Base-by-base conservation (phyloP, 2,888 invertebrate species). In the Coecobrya sp. region DNA sequence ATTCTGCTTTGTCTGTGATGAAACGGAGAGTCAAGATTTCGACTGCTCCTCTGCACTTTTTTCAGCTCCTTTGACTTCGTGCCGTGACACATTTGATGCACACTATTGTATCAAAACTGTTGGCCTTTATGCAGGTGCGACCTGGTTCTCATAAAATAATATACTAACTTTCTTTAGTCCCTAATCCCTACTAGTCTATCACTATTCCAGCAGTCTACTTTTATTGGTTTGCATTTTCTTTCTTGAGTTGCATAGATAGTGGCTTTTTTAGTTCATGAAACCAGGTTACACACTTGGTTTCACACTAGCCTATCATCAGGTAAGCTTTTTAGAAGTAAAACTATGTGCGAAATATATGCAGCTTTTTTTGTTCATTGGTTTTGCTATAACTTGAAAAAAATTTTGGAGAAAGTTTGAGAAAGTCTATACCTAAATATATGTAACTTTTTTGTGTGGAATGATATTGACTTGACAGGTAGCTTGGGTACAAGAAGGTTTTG, bases 401-500 rank as follows among this genome's bases (percentile, higher is more conserved):
- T 59, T 68, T 25, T n/a, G 30, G 25, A 36, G 10, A 25, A 42
- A 49, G 65, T 27, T 19, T 3, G 16, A 45, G 42, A 84, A 65
- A 19, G 62, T 65, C n/a, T 52, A 82, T 86, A 62, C n/a, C n/a
- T n/a, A n/a, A n/a, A n/a, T n/a, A n/a, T 59, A n/a, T n/a, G 19
- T 59, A 52, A 59, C n/a, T 4, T 62, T 27, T 76, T 84, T 73
- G 65, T 19, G 11, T 42, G 68, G 68, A 86, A 86, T 86, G 55
- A 88, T 27, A 27, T 82, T 81, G 59, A 79, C 30, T 88, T 84
- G 73, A 36, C 88, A 98, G 98, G 98, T 96, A 98, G 98, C 27
- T 97, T 98, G 93, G 98, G 98, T 73, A 98, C 98, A 52, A 98
- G 98, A 95, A 96, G 99, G 94, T 98, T 97, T 95, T 99, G 99